Percentiles rank a stretch among this genome's conserved stretches.
Evolutionary conservation across 2,888 invertebrate species (phyloP).

Genomic region (Drosophila demipolita): DNA sequence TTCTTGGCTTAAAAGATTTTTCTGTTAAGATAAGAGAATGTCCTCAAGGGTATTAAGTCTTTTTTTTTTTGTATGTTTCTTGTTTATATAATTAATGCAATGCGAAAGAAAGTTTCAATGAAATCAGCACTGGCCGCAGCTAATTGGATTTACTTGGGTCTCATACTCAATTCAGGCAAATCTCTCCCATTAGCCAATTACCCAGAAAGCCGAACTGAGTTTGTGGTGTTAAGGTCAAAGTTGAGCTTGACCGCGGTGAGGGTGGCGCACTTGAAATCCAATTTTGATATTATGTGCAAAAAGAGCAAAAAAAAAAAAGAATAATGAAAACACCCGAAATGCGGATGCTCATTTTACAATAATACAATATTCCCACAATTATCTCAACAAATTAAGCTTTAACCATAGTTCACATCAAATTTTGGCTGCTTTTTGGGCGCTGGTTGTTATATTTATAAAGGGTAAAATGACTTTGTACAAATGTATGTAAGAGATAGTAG

Average conservation of each 20-base stretch:
- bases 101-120: conserved; percentile 22
- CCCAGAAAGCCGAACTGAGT: conserved; percentile 58
- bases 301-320: not conserved
- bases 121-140: conserved; percentile 34
- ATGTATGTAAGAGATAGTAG: no score
- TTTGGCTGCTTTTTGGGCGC: conserved; percentile 16
- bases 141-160: conserved; percentile 63
- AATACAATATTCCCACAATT: conserved; percentile 76
- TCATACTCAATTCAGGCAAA: conserved; percentile 49
- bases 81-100: not conserved
- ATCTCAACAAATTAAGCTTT: conserved; percentile 78
- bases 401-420: conserved; percentile 54
- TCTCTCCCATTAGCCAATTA: conserved; percentile 72
- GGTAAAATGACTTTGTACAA: not conserved
- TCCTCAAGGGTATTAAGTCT: not conserved
- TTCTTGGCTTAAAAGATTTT: not conserved
- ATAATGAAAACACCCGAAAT: conserved; percentile 25
- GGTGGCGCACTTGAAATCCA: conserved; percentile 67
- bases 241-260: conserved; percentile 24
- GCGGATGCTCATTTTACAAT: conserved; percentile 72
- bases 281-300: conserved; percentile 69
- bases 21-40: not conserved
- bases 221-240: conserved; percentile 66
- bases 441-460: conserved; percentile 18
- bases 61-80: not conserved